Evolutionary conservation across 2,888 invertebrate species (phyloP).

Genomic region (Nymphalis urticae): DNA sequence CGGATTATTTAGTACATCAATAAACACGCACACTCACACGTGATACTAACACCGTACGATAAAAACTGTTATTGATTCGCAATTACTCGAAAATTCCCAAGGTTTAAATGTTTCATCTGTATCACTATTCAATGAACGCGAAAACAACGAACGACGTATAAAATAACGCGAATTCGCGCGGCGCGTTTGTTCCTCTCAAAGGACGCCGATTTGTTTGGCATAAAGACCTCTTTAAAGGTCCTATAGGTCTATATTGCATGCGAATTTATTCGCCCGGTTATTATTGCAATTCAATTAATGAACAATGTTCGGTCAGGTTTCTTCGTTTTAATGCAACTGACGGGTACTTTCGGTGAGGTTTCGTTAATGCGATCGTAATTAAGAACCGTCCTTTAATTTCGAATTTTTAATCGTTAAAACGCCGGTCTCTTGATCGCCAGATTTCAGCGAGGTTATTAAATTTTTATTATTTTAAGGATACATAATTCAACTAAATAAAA

Average conservation of each 20-base stretch:
- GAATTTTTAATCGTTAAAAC: conserved; percentile 24
- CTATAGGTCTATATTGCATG: conserved; percentile 60
- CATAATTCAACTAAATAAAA: conserved; percentile 8
- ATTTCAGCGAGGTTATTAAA: conserved; percentile 25
- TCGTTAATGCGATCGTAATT: conserved; percentile 40
- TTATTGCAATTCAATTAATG: conserved; percentile 80
- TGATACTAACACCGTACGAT: conserved; percentile 2
- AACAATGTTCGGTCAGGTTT: conserved; percentile 68
- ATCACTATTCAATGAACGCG: conserved; percentile 37
- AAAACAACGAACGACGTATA: conserved; percentile 64
- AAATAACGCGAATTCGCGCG: conserved; percentile 67
- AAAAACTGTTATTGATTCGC: conserved; percentile 23
- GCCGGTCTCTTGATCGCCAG: conserved; percentile 9
- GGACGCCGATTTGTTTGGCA: conserved; percentile 79
- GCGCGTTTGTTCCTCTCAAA: conserved; percentile 72
- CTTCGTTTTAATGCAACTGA: conserved; percentile 52
- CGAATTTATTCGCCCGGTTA: conserved; percentile 69
- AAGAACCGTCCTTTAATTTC: conserved; percentile 37
- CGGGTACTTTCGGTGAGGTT: conserved; percentile 48
- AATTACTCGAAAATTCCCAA: conserved; percentile 14
- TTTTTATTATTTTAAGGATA: conserved; percentile 2
- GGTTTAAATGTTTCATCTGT: conserved; percentile 30
- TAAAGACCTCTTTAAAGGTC: conserved; percentile 74
- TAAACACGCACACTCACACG: background rate
- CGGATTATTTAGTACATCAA: background rate